Base-by-base conservation (phyloP, 2,113 vertebrate genomes). In the Anser cygnoides region DNA sequence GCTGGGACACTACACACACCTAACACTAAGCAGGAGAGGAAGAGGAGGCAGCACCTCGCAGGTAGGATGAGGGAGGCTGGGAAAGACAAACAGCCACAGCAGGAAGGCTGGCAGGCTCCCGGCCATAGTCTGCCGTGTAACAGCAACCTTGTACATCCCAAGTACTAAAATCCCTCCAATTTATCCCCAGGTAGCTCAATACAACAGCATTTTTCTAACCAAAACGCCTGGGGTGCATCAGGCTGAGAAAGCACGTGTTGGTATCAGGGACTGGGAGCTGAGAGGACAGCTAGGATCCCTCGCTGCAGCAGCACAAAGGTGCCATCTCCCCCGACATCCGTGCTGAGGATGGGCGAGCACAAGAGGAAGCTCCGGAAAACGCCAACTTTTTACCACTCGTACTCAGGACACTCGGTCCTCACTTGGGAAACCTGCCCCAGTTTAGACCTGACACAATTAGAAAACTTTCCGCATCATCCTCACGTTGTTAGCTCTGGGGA, bases 381-480 rank as follows among this genome's bases (percentile, higher is more conserved):
- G 5, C 35, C 76, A 89, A 43, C 37, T 81, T 76, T 67, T 39
- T 11, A 54, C 49, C 18, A 29, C 35, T n/a, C 0, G 0, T 50
- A 21, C 70, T 76, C 25, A 79, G 83, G 89, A 84, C 65, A 49
- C 35, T 3, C 61, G 46, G 14, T 39, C 31, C 66, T 61, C 75
- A 4, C 50, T 74, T n/a, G 87, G 86, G 87, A 94, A 92, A 58
- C 37, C 54, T 96, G 89, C 6, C 75, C 94, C 63, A 96, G 41
- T 95, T 95, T 95, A 95, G 77, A 72, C 49, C 57, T 59, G 62
- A 78, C 70, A 78, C 84, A 89, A 26, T 91, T 94, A 84, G 1
- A 89, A 76, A 78, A 85, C 54, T 82, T 89, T 89, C 33, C 71
- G 92, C 44, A 23, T 2, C 5, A 78, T 80, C 84, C 80, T 41